Evolutionary conservation across 1,140 invertebrate genomes (phyloP).

Genomic region (Penaeus chinensis): DNA sequence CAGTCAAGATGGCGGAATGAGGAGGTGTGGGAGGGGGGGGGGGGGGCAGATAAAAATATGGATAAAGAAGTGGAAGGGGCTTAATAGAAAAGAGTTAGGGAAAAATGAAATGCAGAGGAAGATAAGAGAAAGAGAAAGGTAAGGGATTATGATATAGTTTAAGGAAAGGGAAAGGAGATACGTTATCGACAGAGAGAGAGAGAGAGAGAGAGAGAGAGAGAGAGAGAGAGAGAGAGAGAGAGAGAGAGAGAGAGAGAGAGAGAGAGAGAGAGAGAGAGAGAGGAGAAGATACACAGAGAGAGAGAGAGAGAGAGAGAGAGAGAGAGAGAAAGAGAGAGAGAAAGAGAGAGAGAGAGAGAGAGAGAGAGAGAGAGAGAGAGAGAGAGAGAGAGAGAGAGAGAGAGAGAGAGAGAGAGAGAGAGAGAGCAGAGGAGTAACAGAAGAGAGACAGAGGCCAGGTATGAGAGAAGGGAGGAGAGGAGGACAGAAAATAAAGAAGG

Average conservation of each 20-base stretch:
- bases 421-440: too few relatives aligned
- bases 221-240: background rate
- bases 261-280: background rate
- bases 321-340: background rate
- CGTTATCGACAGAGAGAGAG: background rate
- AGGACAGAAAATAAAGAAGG: too few relatives aligned
- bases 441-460: too few relatives aligned
- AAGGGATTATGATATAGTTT: too few relatives aligned
- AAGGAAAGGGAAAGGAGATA: too few relatives aligned
- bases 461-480: too few relatives aligned
- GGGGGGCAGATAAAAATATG: too few relatives aligned
- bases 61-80: too few relatives aligned
- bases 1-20: slow-evolving; percentile 5
- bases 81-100: too few relatives aligned
- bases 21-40: background rate
- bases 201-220: background rate
- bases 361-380: background rate
- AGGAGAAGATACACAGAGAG: background rate
- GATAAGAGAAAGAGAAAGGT: too few relatives aligned
- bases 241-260: background rate
- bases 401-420: too few relatives aligned
- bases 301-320: background rate
- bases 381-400: background rate
- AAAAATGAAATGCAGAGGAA: too few relatives aligned
- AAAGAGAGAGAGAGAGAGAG: background rate